Percentiles rank a stretch among this genome's conserved stretches.
These are phyloP conservation scores for Sympetrum striolatum DNA, from an alignment of 2,888 invertebrate species.

Conservation along the genomic window DNA sequence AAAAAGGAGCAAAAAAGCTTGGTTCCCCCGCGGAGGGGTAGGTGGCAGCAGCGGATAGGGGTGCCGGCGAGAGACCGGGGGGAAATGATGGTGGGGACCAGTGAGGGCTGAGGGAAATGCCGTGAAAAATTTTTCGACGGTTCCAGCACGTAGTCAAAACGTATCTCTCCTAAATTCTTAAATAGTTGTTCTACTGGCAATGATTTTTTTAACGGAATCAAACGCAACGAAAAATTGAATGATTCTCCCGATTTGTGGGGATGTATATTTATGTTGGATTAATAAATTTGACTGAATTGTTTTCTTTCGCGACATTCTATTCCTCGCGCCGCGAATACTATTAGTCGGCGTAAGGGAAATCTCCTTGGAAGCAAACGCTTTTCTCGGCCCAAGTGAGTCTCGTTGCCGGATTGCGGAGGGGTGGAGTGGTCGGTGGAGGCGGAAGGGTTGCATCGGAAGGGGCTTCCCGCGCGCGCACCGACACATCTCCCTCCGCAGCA, in stretches of 20 bases:
- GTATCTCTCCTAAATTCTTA: background rate
- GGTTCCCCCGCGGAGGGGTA: conserved; percentile 14
- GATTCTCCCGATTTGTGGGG: too few relatives aligned
- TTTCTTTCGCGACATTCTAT: too few relatives aligned
- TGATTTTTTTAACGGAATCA: too few relatives aligned
- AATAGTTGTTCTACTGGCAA: too few relatives aligned
- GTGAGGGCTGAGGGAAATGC: background rate
- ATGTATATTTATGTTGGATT: too few relatives aligned
- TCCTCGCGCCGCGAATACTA: too few relatives aligned
- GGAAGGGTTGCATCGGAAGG: conserved; percentile 51
- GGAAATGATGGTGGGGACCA: background rate
- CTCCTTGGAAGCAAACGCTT: background rate
- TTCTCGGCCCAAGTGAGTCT: background rate
- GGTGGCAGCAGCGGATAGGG: conserved; percentile 11
- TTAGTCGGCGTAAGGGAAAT: too few relatives aligned
- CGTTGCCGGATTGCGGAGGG: background rate
- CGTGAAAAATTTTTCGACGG: background rate
- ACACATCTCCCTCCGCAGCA: conserved; percentile 19
- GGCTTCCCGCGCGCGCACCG: conserved; percentile 33
- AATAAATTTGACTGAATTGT: too few relatives aligned
- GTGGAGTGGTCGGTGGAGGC: conserved; percentile 48
- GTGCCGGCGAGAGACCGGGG: background rate
- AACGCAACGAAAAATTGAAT: too few relatives aligned
- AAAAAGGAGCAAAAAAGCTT: background rate
- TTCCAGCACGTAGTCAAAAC: background rate